Conservation (phyloP, 1,140 invertebrate genomes). For the Drosophila guanche region DNA sequence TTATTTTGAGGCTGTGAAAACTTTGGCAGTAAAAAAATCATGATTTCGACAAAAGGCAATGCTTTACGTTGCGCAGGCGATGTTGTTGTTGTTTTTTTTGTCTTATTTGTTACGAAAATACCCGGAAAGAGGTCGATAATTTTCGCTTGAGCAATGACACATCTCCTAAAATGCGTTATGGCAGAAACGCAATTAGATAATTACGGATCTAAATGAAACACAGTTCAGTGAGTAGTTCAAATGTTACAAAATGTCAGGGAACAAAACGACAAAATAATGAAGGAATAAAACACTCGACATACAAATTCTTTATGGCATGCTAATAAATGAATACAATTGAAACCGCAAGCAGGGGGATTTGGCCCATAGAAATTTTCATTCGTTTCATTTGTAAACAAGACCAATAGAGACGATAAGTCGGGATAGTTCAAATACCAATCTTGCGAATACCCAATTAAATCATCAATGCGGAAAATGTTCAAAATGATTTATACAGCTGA, state of each 20-base stretch:
- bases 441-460: conserved; percentile 35
- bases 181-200: conserved; percentile 59
- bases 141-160: conserved; percentile 52
- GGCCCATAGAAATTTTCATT: conserved; percentile 44
- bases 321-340: conserved; percentile 45
- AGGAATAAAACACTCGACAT: neutral
- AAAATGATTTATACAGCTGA: conserved; percentile 50
- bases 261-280: neutral
- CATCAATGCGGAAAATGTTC: conserved; percentile 44
- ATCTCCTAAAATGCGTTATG: conserved; percentile 9
- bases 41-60: conserved; percentile 35
- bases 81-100: conserved; percentile 54
- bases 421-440: conserved; percentile 2
- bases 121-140: conserved; percentile 54
- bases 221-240: conserved; percentile 4
- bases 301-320: conserved; percentile 17
- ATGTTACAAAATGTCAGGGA: no score
- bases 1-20: conserved; percentile 63
- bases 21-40: conserved; percentile 56
- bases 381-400: conserved; percentile 49
- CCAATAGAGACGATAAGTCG: conserved; percentile 2
- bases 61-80: conserved; percentile 65
- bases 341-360: conserved; percentile 44
- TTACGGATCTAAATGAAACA: conserved; percentile 49
- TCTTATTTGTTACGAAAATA: conserved; percentile 62